Conservation (phyloP, 2,888 invertebrate species). For the Meteorus colon region DNA sequence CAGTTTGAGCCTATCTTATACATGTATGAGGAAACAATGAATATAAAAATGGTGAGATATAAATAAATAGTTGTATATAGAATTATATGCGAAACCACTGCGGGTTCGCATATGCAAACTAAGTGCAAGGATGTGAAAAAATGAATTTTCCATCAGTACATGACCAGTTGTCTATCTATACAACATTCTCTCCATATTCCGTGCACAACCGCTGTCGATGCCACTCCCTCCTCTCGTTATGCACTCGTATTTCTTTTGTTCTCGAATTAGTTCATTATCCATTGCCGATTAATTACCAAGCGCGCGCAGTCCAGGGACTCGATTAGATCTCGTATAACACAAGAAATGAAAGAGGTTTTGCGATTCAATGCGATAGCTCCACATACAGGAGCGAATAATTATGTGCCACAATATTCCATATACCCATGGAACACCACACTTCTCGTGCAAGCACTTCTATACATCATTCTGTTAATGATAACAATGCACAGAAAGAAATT, state of each 20-base stretch:
- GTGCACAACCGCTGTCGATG: neutral
- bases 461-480: neutral
- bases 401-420: neutral
- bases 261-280: constrained; percentile 38
- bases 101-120: neutral
- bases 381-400: neutral
- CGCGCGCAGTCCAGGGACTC: neutral
- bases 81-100: too few relatives aligned
- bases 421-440: neutral
- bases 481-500: neutral
- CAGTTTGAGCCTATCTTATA: too few relatives aligned
- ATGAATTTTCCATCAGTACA: neutral
- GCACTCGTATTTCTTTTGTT: constrained; percentile 28
- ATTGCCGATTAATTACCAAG: constrained; percentile 21
- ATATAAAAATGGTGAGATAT: too few relatives aligned
- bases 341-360: neutral
- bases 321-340: neutral
- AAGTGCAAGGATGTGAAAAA: neutral
- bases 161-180: constrained; percentile 4
- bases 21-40: too few relatives aligned
- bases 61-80: too few relatives aligned
- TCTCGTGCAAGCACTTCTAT: neutral
- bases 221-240: neutral
- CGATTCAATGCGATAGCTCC: neutral
- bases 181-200: neutral